Conservation (phyloP, 2,888 invertebrate genomes). For the Erannis defoliaria region DNA sequence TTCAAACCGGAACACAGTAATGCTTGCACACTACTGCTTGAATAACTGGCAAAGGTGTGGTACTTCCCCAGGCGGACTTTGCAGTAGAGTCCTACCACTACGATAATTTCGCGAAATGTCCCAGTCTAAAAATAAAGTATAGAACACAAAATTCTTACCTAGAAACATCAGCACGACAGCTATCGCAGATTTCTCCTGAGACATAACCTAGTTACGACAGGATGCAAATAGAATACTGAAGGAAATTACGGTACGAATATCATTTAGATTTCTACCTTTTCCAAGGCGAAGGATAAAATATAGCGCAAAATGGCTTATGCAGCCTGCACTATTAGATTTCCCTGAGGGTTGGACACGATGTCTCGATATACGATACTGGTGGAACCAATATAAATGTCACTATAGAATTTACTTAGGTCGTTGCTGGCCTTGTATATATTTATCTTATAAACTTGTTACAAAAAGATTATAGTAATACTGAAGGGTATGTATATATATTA, state of each 20-base stretch:
- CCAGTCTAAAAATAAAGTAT: background rate
- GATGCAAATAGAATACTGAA: conserved; percentile 5
- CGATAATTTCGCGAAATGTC: no score
- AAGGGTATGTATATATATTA: no score
- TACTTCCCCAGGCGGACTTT: no score
- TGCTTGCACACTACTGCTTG: no score
- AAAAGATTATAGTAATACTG: no score
- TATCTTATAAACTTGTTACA: no score
- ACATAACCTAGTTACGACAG: background rate
- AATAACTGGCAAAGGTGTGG: no score
- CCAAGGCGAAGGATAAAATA: conserved; percentile 2
- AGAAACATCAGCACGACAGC: background rate
- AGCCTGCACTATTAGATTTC: conserved; percentile 18
- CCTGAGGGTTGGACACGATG: conserved; percentile 5
- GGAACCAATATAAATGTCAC: background rate
- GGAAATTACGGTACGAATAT: conserved; percentile 2
- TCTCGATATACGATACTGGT: no score
- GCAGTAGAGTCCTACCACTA: no score
- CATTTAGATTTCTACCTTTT: background rate
- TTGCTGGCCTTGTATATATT: no score
- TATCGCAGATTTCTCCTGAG: conserved; percentile 10
- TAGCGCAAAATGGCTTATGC: background rate
- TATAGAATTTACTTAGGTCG: background rate
- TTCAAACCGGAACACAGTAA: no score
- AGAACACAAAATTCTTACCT: background rate